These are phyloP conservation scores for Spilosoma lubricipeda DNA, from an alignment of 2,888 invertebrate genomes.

Conservation along the genomic window DNA sequence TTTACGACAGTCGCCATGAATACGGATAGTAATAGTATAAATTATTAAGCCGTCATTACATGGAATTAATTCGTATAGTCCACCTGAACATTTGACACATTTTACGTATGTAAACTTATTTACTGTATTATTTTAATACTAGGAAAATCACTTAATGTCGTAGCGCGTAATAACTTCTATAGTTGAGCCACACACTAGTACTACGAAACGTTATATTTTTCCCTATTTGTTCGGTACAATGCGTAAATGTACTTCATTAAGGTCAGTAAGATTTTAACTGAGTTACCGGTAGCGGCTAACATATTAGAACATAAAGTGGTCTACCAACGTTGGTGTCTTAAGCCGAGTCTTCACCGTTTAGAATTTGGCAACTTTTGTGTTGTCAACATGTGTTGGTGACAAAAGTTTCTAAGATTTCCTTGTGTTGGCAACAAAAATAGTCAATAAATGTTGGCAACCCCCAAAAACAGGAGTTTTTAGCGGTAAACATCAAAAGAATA, in stretches of 20 bases:
- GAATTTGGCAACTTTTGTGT: no score
- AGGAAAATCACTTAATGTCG: not conserved
- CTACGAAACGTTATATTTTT: not conserved
- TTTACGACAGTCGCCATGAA: no score
- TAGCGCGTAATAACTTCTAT: not conserved
- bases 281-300: slow-evolving; percentile 1
- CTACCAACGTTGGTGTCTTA: not conserved
- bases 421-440: no score
- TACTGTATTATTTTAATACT: not conserved
- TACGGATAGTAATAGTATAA: no score
- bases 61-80: not conserved
- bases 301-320: not conserved
- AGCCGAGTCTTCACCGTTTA: no score
- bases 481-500: no score
- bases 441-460: no score
- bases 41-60: no score
- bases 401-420: no score
- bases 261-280: slow-evolving; percentile 1
- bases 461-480: no score
- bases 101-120: not conserved
- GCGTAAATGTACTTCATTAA: not conserved
- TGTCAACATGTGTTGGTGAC: no score
- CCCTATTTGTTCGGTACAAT: not conserved
- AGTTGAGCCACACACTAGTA: not conserved
- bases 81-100: no score